phyloP scores from a whole-genome alignment of 2,888 invertebrate genomes.

The Eupithecia dodoneata region DNA sequence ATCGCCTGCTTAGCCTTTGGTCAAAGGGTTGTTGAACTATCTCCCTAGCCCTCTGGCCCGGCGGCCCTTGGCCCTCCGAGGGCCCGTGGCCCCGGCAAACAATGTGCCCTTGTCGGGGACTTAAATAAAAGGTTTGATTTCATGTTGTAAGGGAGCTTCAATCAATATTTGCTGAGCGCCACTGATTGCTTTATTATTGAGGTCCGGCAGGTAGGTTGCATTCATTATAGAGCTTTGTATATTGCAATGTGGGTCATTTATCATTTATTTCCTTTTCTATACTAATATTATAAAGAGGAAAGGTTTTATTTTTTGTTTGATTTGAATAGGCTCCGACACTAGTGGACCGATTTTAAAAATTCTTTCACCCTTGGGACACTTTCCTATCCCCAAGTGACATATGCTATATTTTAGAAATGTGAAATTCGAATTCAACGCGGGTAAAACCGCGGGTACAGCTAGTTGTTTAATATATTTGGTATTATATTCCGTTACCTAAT shows the following conservation, averaged over 20 bases:
- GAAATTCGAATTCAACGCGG: too few species aligned
- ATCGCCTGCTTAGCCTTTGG: constrained; percentile 70
- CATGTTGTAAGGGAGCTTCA: constrained; percentile 78
- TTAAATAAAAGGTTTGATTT: constrained; percentile 85
- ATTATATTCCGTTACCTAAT: too few species aligned
- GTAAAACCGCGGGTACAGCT: too few species aligned
- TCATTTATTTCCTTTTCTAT: not conserved
- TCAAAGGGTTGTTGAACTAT: constrained; percentile 83
- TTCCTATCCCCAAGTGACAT: too few species aligned
- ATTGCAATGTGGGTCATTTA: not conserved
- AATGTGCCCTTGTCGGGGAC: constrained; percentile 65
- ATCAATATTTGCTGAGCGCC: constrained; percentile 78
- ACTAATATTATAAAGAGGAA: too few species aligned
- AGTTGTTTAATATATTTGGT: too few species aligned
- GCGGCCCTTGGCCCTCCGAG: constrained; percentile 24
- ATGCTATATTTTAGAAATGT: too few species aligned
- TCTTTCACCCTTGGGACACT: too few species aligned
- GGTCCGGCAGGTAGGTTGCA: constrained; percentile 28
- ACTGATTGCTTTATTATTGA: constrained; percentile 73
- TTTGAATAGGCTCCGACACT: too few species aligned
- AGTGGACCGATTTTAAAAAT: too few species aligned
- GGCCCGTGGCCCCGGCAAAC: constrained; percentile 55
- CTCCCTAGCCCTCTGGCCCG: constrained; percentile 57
- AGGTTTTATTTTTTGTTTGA: too few species aligned
- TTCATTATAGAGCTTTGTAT: not conserved